Conservation (phyloP, 2,888 invertebrate genomes). For the Polietes domitor region DNA sequence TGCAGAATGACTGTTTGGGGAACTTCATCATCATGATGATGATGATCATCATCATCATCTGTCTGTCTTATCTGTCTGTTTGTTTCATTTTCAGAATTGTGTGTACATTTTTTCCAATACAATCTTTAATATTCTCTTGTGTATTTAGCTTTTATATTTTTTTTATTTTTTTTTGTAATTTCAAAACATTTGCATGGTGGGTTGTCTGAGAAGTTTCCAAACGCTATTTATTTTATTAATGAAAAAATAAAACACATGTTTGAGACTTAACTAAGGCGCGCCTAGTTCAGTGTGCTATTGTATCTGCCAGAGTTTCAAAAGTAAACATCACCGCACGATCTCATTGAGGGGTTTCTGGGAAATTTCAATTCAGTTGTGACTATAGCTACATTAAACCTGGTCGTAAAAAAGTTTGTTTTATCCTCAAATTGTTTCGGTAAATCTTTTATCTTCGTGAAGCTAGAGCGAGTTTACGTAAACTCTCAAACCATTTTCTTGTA, state of each 20-base stretch:
- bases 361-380: too few species aligned
- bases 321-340: too few species aligned
- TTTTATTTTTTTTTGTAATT: neutral
- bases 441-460: too few species aligned
- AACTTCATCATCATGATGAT: constrained; percentile 9
- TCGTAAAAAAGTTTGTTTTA: too few species aligned
- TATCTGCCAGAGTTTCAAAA: too few species aligned
- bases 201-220: neutral
- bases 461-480: too few species aligned
- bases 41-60: constrained; percentile 9
- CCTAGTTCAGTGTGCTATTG: too few species aligned
- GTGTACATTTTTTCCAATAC: constrained; percentile 18
- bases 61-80: constrained; percentile 30
- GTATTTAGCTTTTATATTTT: constrained; percentile 27
- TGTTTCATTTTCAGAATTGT: constrained; percentile 2
- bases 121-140: neutral
- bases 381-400: too few species aligned
- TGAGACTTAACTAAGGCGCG: too few species aligned
- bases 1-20: neutral
- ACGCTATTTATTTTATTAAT: neutral
- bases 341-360: too few species aligned
- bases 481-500: too few species aligned
- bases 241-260: neutral
- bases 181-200: neutral
- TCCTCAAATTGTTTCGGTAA: too few species aligned